Evolutionary conservation across 1,140 invertebrate species (phyloP), one percentile per base, ranked within the genome.

Genomic region (Cydia fagiglandana): DNA sequence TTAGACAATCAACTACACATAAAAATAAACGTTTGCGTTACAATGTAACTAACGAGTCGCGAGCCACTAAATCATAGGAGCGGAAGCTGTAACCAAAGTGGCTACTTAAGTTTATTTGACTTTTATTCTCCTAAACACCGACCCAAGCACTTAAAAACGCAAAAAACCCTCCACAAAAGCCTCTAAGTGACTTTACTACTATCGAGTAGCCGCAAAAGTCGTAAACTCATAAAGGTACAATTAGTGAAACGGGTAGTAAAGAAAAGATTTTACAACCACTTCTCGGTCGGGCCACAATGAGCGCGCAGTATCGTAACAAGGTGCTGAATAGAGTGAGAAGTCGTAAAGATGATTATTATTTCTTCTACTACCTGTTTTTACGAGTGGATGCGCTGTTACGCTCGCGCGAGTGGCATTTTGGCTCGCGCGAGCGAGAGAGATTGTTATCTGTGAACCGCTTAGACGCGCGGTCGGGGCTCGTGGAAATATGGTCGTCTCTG

Each of bases 311-410:
- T 93, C 91, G 89, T 93, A 93, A 93, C 91, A 92, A 93, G 91
- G 92, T 93, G 92, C 91, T 91, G 92, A 93, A 93, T 93, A 93
- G 93, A 93, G 92, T 93, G 93, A 93, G 92, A 93, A 93, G 91
- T 93, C 90, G 89, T 93, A 93, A 93, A 93, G 90, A 92, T 93
- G 92, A 93, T 93, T 93, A 93, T 93, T 93, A 93, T 93, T 93
- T 93, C 92, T 92, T 93, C 91, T 93, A 93, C 92, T 93, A 93
- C 92, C 93, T 93, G 93, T 93, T 93, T 93, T 92, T 90, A 88
- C 84, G 88, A 86, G 83, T 82, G 76, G 77, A 86, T 64, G 82
- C 79, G 73, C 84, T 80, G 77, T 93, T 86, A 82, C 85, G 76
- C 77, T 90, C 85, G 74, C 78, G 47, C 86, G 53, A 75, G 56